Evolutionary conservation across 2,888 invertebrate genomes (phyloP).

Genomic region (Eristalis intricaria): DNA sequence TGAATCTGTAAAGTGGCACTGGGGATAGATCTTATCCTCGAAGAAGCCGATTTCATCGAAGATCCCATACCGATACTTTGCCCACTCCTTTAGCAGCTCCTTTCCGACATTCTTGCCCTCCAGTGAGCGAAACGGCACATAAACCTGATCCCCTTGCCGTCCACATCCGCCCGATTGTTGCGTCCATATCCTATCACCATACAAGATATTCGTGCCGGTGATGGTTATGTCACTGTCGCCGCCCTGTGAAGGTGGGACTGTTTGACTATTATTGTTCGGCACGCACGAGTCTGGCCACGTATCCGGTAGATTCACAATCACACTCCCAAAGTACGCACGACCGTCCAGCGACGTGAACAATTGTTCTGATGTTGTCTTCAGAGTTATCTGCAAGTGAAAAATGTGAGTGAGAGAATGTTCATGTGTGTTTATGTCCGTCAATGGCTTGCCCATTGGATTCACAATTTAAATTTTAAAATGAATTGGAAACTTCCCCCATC

Average conservation of each 20-base stretch:
- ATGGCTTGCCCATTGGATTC: too few relatives aligned
- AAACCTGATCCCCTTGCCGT: conserved; percentile 83
- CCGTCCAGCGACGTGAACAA: conserved; percentile 84
- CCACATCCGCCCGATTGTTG: conserved; percentile 85
- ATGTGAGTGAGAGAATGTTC: not conserved
- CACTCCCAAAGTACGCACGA: conserved; percentile 83
- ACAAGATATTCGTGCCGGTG: conserved; percentile 82
- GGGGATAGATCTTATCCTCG: conserved; percentile 84
- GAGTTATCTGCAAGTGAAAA: conserved; percentile 39
- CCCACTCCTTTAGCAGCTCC: conserved; percentile 84
- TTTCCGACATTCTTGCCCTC: conserved; percentile 77
- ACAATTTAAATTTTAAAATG: conserved; percentile 31
- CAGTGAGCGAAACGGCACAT: conserved; percentile 81
- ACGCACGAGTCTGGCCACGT: conserved; percentile 84
- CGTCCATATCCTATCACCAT: conserved; percentile 83
- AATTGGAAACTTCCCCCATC: not conserved
- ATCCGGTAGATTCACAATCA: conserved; percentile 84
- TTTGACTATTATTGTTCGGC: conserved; percentile 3
- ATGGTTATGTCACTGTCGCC: conserved; percentile 83
- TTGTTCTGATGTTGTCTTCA: conserved; percentile 82
- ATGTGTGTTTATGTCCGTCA: too few relatives aligned
- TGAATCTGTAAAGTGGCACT: conserved; percentile 81
- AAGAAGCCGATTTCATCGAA: conserved; percentile 86
- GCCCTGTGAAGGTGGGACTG: conserved; percentile 82
- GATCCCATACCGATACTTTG: conserved; percentile 86